These are phyloP conservation scores for Dinocampus coccinellae DNA, from an alignment of 2,888 invertebrate species.

Conservation along the genomic window DNA sequence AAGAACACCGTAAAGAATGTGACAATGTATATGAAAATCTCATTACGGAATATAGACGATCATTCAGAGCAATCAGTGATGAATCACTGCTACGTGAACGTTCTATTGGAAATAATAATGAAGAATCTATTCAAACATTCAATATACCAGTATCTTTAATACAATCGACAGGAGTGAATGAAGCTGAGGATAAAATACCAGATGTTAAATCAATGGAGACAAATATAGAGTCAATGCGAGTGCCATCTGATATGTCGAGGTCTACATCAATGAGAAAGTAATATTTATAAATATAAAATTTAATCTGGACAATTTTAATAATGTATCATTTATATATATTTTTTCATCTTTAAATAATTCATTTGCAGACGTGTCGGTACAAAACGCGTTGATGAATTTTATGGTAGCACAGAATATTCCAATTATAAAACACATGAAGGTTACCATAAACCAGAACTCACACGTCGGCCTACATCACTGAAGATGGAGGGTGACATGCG, in stretches of 20 bases:
- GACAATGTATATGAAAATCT: constrained; percentile 39
- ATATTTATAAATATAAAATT: not conserved
- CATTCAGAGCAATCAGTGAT: constrained; percentile 58
- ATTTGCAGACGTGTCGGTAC: constrained; percentile 55
- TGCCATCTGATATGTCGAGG: constrained; percentile 37
- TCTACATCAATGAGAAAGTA: constrained; percentile 56
- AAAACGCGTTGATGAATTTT: constrained; percentile 59
- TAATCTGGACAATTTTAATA: not conserved
- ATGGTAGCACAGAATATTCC: constrained; percentile 70
- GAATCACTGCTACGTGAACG: constrained; percentile 48
- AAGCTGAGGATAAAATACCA: constrained; percentile 14
- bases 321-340: not conserved
- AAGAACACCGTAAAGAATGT: constrained; percentile 31
- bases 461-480: constrained; percentile 69
- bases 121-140: not conserved
- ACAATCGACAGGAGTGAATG: not conserved
- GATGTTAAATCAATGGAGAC: constrained; percentile 53
- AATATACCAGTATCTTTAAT: not conserved
- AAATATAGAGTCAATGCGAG: constrained; percentile 45
- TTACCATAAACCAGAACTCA: constrained; percentile 67
- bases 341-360: not conserved
- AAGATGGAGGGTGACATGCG: constrained; percentile 71
- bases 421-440: constrained; percentile 70
- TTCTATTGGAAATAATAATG: not conserved
- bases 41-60: constrained; percentile 60